Conservation (phyloP, 1,140 invertebrate genomes). For the Drosophila orosa region DNA sequence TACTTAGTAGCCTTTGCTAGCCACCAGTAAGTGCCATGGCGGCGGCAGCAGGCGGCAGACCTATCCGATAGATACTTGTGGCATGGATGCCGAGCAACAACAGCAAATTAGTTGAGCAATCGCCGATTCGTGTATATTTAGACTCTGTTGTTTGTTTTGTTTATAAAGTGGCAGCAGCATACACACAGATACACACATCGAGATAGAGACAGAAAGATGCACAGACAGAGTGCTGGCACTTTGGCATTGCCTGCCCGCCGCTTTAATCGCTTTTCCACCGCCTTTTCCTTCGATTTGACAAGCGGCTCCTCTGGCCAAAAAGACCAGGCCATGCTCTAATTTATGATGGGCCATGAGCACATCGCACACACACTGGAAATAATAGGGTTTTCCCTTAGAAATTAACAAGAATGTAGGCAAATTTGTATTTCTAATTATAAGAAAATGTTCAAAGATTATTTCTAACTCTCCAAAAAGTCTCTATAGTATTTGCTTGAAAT, state of each 20-base stretch:
- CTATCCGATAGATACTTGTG: constrained; percentile 42
- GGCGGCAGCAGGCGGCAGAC: constrained; percentile 17
- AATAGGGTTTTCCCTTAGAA: not conserved
- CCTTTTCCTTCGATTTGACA: constrained; percentile 67
- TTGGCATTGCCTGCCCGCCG: constrained; percentile 59
- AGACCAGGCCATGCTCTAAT: constrained; percentile 65
- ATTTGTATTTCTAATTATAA: not conserved
- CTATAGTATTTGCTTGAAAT: not conserved
- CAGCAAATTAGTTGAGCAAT: constrained; percentile 82
- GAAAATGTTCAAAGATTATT: not conserved
- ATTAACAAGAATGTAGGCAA: no score
- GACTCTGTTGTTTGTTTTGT: constrained; percentile 79
- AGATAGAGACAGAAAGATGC: constrained; percentile 4
- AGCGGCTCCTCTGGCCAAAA: constrained; percentile 48
- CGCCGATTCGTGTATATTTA: constrained; percentile 78
- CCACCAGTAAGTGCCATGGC: constrained; percentile 18
- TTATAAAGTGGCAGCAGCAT: constrained; percentile 78
- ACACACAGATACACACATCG: constrained; percentile 34
- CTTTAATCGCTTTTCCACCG: constrained; percentile 65
- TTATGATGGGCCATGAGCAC: constrained; percentile 60
- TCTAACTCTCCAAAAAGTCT: not conserved
- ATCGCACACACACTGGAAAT: constrained; percentile 6
- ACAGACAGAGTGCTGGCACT: constrained; percentile 47
- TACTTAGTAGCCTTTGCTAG: constrained; percentile 5
- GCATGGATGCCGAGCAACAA: constrained; percentile 67